Base-by-base conservation (phyloP, 1,140 invertebrate genomes). In the Lucilia sericata region DNA sequence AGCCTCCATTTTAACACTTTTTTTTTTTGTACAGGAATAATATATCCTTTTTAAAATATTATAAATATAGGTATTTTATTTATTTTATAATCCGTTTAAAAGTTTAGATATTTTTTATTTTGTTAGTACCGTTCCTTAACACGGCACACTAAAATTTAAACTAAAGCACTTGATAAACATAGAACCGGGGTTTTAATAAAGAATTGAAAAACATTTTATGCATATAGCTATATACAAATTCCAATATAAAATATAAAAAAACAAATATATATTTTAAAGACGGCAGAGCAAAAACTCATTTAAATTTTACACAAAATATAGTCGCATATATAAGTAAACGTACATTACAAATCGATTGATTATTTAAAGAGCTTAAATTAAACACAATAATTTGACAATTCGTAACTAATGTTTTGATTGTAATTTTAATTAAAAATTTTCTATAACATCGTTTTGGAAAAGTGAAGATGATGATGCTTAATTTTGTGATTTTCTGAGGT, bases 81-180 rank as follows among this genome's bases (percentile, higher is more conserved):
- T 74, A 7, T 30, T 5, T 10, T 74, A 2, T 74, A 17, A 21
- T 25, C 25, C 19, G 19, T 55, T 10, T 7, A 5, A 51, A 51
- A 7, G 3, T 74, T 74, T 74, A 36, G 36, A 4, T 74, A 74
- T 74, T 74, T 74, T 25, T 74, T 74, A 65, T 83, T 83, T 74
- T 34, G 5, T 25, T 34, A 55, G 9, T 17, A 14, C 51, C 51
- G 51, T 55, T 13, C 17, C 13, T 55, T 55, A 55, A 55, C 51
- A 55, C 51, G 51, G 17, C 51, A 55, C 17, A 42, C 42, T 42
- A 42, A 5, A 42, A 55, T 55, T 55, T 55, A 55, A 55, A 55
- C 51, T 55, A 55, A 55, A 55, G 51, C 17, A 13, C 17, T 55
- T 55, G 51, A 55, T 14, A 12, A 55, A 55, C 51, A 55, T 55